Evolutionary conservation across 2,888 invertebrate species (phyloP), one percentile per base, ranked within the genome.

Genomic region (Tetramorium bicarinatum): DNA sequence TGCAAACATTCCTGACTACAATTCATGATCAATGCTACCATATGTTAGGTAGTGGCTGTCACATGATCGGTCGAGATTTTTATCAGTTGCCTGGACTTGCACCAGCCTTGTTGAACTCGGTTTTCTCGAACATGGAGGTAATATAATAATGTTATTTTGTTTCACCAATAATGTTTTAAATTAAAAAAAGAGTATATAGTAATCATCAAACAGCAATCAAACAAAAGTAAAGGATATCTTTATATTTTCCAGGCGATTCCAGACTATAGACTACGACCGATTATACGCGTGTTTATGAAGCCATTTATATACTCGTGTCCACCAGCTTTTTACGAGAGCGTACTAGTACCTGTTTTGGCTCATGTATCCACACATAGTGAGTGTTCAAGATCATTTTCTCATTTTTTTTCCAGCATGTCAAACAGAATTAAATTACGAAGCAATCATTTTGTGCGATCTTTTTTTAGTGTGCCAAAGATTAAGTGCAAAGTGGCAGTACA

Each of bases 251-350:
- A 97, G 95, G 95, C 95, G 86, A 96, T 99, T 93, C 98, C 99
- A 56, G 98, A 99, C 95, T 97, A 98, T 95, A 96, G 98, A 95
- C 95, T 99, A 92, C 96, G 98, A 81, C 97, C 97, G 3, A 96
- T 99, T 67, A 97, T 98, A 88, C 96, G 98, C 67, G 97, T 97
- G 54, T 98, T 98, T 93, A 95, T 99, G 91, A 98, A 98, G 93
- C 97, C 98, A 29, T 98, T 98, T 92, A 96, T 99, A 89, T 97
- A 97, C 93, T 97, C 97, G 89, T 99, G 99, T 94, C 98, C 98
- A 77, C 97, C 97, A 59, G 97, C 97, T 83, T 97, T 97, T 95
- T 97, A 97, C 93, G 96, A 96, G 80, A 95, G 96, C 86, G 98
- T 98, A 52, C 95, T 98, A 61, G 95, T 98, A 93, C 98, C 98